These are phyloP conservation scores for Podargus strigoides DNA, from an alignment of 2,797 vertebrate species.

Conservation along the genomic window DNA sequence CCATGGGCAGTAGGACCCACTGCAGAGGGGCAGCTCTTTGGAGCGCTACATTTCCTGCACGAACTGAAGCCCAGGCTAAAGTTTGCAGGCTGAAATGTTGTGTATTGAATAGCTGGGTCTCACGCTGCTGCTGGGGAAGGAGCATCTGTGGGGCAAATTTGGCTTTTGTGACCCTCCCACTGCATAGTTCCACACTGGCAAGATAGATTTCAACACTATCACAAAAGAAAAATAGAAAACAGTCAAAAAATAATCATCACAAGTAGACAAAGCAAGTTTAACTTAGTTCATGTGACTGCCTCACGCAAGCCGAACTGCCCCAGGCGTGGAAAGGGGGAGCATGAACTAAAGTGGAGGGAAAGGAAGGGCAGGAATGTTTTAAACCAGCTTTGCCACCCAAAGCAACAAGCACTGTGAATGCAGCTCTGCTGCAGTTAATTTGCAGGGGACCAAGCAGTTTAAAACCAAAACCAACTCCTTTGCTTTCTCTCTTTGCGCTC, in stretches of 20 bases:
- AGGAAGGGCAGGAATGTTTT: not conserved
- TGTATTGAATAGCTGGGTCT: not conserved
- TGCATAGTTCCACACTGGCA: not conserved
- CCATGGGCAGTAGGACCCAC: accelerated
- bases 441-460: not conserved
- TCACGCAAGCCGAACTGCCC: not conserved
- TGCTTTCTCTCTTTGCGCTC: not conserved
- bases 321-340: not conserved
- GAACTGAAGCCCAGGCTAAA: not conserved
- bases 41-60: accelerated
- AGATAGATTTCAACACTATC: not conserved
- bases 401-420: not conserved
- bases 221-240: not conserved
- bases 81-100: not conserved
- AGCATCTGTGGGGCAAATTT: not conserved
- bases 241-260: not conserved
- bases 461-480: not conserved
- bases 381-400: not conserved
- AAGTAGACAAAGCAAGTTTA: not conserved
- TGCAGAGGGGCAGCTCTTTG: not conserved
- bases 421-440: not conserved
- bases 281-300: not conserved
- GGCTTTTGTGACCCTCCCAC: not conserved
- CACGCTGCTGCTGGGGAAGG: not conserved
- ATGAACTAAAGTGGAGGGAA: not conserved